Evolutionary conservation across 1,140 invertebrate species (phyloP).

Genomic region (Stenopsyche tienmushanensis): DNA sequence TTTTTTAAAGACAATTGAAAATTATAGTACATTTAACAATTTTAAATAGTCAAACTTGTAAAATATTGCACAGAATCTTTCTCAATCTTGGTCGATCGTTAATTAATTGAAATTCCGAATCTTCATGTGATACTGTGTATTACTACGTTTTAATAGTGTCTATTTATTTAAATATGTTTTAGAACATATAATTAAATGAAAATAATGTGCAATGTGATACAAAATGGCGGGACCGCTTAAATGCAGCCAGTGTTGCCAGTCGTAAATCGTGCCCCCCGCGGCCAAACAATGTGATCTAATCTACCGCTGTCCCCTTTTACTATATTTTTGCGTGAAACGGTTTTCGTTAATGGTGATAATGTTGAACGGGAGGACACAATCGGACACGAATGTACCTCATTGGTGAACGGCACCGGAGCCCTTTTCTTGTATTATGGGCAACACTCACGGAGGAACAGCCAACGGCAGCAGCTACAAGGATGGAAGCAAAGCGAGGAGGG

Average conservation of each 20-base stretch:
- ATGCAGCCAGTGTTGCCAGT: background rate
- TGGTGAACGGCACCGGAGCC: background rate
- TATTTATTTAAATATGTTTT: too few species aligned
- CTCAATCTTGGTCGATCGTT: background rate
- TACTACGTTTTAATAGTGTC: too few species aligned
- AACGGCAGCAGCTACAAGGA: conserved; percentile 47
- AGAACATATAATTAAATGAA: too few species aligned
- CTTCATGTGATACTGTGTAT: too few species aligned
- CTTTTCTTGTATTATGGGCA: conserved; percentile 46
- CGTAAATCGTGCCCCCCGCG: background rate
- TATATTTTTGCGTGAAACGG: conserved; percentile 2
- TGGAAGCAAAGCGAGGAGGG: conserved; percentile 50
- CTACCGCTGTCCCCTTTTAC: background rate
- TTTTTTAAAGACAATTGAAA: too few species aligned
- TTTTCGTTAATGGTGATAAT: conserved; percentile 14
- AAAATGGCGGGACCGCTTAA: too few species aligned
- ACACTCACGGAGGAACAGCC: conserved; percentile 50
- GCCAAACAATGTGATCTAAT: conserved; percentile 1
- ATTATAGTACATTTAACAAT: too few species aligned
- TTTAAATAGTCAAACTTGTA: too few species aligned
- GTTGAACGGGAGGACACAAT: conserved; percentile 1
- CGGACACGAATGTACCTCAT: background rate
- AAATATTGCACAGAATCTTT: too few species aligned
- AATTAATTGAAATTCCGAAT: too few species aligned
- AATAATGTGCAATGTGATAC: too few species aligned